phyloP scores from a whole-genome alignment of 2,888 invertebrate species.

The Heliconius charithonia region DNA sequence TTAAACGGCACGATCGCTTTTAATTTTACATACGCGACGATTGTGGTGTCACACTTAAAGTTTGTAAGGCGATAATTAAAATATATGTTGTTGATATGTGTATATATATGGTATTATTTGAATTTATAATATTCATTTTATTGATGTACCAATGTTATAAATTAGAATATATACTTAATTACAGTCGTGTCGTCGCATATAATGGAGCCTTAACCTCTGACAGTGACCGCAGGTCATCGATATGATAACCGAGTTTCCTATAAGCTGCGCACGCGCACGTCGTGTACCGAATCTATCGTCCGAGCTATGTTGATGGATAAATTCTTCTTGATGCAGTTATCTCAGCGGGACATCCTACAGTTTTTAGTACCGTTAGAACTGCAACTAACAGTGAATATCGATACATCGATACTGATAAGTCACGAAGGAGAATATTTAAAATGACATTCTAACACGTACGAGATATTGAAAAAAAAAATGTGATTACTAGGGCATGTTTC shows the following conservation, averaged over 20 bases:
- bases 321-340: constrained; percentile 40
- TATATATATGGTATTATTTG: neutral
- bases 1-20: constrained; percentile 65
- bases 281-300: constrained; percentile 14
- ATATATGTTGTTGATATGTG: neutral
- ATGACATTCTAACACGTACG: constrained; percentile 24
- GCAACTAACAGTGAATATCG: constrained; percentile 29
- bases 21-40: constrained; percentile 51
- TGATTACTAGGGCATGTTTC: neutral
- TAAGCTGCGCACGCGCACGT: constrained; percentile 43
- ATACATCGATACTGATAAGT: constrained; percentile 21
- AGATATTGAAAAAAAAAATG: neutral
- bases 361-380: constrained; percentile 45
- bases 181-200: constrained; percentile 48
- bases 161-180: neutral
- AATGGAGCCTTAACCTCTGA: constrained; percentile 52
- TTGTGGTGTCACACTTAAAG: constrained; percentile 47
- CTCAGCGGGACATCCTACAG: constrained; percentile 38
- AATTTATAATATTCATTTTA: neutral
- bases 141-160: neutral
- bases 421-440: constrained; percentile 13
- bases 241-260: constrained; percentile 68
- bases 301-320: constrained; percentile 27
- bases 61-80: constrained; percentile 29
- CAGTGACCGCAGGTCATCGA: constrained; percentile 63